Percentiles rank a stretch among this genome's conserved stretches.
phyloP scores from a whole-genome alignment of 2,888 invertebrate genomes.

The Monochamus alternatus region DNA sequence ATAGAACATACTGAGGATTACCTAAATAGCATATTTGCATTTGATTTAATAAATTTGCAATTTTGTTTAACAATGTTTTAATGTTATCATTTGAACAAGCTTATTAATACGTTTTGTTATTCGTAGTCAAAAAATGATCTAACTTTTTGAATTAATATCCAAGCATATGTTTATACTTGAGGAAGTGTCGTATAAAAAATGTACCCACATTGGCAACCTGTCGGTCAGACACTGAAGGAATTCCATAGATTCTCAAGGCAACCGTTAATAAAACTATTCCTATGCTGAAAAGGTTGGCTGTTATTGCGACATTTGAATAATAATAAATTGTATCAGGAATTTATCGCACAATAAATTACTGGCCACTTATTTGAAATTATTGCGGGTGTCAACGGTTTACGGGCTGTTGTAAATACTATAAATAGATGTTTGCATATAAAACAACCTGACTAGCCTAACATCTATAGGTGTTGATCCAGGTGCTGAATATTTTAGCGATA shows the following conservation, averaged over 20 bases:
- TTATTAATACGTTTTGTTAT: too few species aligned
- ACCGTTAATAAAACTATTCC: conserved; percentile 33
- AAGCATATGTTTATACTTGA: too few species aligned
- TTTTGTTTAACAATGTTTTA: too few species aligned
- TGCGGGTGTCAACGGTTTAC: conserved; percentile 8
- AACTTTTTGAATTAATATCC: too few species aligned
- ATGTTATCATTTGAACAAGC: too few species aligned
- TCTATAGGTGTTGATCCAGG: not conserved
- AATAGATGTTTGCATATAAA: not conserved
- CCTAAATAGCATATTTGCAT: too few species aligned
- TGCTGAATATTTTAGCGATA: not conserved
- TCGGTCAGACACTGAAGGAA: not conserved
- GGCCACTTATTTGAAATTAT: conserved; percentile 14
- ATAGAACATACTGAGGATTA: too few species aligned
- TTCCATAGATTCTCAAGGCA: conserved; percentile 22
- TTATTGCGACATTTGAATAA: conserved; percentile 33
- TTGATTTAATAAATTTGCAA: too few species aligned
- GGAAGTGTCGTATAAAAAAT: not conserved
- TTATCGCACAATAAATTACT: conserved; percentile 13
- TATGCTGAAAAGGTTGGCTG: conserved; percentile 24
- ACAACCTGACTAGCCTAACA: not conserved
- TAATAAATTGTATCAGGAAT: conserved; percentile 33
- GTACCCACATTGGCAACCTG: not conserved
- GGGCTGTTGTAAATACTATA: conserved; percentile 22
- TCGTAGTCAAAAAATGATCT: too few species aligned